A percentile compares a stretch with the other conserved stretches of the same genome.
Conservation (phyloP, 2,797 vertebrate genomes). For the Periophthalmus magnuspinnatus region DNA sequence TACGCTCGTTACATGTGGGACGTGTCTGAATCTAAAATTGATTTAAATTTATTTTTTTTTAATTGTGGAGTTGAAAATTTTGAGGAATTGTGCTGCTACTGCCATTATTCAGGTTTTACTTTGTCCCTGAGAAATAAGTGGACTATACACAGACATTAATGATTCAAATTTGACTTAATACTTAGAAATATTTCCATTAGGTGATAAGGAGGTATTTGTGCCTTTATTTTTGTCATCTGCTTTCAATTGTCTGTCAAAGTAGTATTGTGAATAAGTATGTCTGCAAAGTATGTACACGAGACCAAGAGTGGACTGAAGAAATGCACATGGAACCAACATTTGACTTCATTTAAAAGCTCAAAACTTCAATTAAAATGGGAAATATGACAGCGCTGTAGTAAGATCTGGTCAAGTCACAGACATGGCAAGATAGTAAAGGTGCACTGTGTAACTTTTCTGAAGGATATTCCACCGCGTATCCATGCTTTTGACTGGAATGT, state of each 20-base stretch:
- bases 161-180: too few relatives aligned
- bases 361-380: too few relatives aligned
- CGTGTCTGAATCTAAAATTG: background rate
- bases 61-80: background rate
- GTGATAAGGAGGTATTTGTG: conserved; percentile 50
- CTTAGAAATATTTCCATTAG: background rate
- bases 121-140: too few relatives aligned
- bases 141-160: too few relatives aligned
- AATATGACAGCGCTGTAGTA: too few relatives aligned
- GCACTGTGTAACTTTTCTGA: too few relatives aligned
- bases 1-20: too few relatives aligned
- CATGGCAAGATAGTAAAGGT: too few relatives aligned
- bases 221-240: conserved; percentile 63
- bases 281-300: background rate
- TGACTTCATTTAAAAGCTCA: too few relatives aligned
- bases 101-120: background rate
- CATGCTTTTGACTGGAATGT: too few relatives aligned
- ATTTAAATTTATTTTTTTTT: background rate
- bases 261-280: background rate
- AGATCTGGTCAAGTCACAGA: too few relatives aligned
- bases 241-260: conserved; percentile 23
- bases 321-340: background rate
- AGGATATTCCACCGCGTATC: too few relatives aligned
- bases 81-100: background rate
- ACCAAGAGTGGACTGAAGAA: background rate